A percentile compares a stretch with the other conserved stretches of the same genome.
phyloP scores from a whole-genome alignment of 1,140 invertebrate genomes.

The Camponotus floridanus region DNA sequence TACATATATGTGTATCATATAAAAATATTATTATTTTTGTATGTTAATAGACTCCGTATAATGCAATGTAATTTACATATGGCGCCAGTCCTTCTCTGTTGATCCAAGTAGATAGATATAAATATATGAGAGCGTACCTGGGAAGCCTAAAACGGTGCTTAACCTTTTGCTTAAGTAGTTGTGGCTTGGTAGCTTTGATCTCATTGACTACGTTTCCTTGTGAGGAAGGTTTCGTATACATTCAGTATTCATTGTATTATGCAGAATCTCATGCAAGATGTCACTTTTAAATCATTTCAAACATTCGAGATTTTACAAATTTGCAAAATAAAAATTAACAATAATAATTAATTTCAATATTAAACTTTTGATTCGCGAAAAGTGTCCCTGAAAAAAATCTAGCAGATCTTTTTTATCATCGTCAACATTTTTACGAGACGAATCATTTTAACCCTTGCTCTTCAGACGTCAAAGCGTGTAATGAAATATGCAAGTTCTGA shows the following conservation, averaged over 20 bases:
- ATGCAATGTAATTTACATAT: slow-evolving; percentile 27
- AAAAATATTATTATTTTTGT: slow-evolving; percentile 28
- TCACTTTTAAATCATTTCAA: slow-evolving; percentile 2
- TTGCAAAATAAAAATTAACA: not conserved
- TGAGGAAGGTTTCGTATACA: slow-evolving; percentile 20
- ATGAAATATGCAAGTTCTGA: not conserved
- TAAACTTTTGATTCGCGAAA: no score
- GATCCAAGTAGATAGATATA: slow-evolving; percentile 28
- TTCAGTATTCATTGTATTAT: slow-evolving; percentile 20
- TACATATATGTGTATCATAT: not conserved
- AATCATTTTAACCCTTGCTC: not conserved
- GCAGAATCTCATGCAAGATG: not conserved
- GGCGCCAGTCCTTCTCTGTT: slow-evolving; percentile 31
- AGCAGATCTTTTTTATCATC: not conserved
- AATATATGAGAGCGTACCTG: not conserved
- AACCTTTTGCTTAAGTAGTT: slow-evolving; percentile 44
- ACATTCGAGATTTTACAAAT: not conserved
- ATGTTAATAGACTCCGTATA: slow-evolving; percentile 21
- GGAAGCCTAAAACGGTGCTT: slow-evolving; percentile 38
- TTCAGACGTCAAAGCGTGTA: not conserved
- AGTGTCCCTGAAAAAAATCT: no score
- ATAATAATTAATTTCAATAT: not conserved
- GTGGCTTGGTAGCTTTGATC: slow-evolving; percentile 32
- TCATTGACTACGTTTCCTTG: slow-evolving; percentile 21
- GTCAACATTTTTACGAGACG: not conserved